These are phyloP conservation scores for Cololabis saira DNA, from an alignment of 2,113 vertebrate species.

Conservation along the genomic window DNA sequence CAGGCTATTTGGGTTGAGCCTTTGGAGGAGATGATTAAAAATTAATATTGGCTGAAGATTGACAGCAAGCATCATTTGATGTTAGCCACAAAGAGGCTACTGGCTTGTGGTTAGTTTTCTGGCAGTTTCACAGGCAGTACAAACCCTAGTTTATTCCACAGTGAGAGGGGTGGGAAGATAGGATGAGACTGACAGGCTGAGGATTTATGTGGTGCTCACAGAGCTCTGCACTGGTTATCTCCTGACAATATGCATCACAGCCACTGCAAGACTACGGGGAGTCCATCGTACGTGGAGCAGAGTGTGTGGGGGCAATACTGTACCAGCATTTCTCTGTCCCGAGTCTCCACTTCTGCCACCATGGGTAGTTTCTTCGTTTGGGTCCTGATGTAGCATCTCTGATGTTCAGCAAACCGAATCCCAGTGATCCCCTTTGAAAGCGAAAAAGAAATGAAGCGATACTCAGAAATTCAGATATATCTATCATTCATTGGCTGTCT, in stretches of 20 bases:
- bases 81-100: constrained; percentile 80
- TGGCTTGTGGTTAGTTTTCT: constrained; percentile 76
- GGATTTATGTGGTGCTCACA: constrained; percentile 55
- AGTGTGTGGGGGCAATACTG: constrained; percentile 41
- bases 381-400: constrained; percentile 84
- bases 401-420: constrained; percentile 82
- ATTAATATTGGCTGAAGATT: constrained; percentile 84
- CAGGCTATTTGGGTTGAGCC: constrained; percentile 81
- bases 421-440: constrained; percentile 83
- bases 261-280: constrained; percentile 51
- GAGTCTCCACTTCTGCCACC: constrained; percentile 62
- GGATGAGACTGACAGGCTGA: constrained; percentile 65
- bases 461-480: constrained; percentile 63
- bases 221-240: constrained; percentile 62
- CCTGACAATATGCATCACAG: constrained; percentile 69
- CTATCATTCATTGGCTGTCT: constrained; percentile 66
- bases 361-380: constrained; percentile 78
- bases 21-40: constrained; percentile 84
- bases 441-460: constrained; percentile 46
- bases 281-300: constrained; percentile 30
- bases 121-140: constrained; percentile 74
- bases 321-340: constrained; percentile 64
- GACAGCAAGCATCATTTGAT: constrained; percentile 85
- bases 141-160: constrained; percentile 75
- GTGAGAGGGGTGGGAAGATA: constrained; percentile 54